Conservation (phyloP, 2,113 vertebrate species). For the Corythornis vintsioides region DNA sequence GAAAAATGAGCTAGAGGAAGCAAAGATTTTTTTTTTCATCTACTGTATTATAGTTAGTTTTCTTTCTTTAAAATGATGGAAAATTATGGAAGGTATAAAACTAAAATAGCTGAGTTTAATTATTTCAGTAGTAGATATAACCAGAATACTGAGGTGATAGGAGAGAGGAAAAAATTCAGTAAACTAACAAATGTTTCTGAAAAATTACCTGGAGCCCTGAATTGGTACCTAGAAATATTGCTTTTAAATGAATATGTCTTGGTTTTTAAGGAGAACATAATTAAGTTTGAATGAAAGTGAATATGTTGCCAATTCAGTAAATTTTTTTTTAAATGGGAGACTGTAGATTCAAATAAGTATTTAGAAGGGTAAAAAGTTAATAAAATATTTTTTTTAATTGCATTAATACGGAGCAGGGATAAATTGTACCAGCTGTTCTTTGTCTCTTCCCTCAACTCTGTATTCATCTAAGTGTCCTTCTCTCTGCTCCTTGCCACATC, state of each 20-base stretch:
- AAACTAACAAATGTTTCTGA: not conserved
- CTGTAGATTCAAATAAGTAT: not conserved
- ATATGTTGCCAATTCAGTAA: not conserved
- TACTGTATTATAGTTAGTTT: not conserved
- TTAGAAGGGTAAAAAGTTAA: not conserved
- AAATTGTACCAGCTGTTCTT: rapidly evolving
- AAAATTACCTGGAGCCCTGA: not conserved
- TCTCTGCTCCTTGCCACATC: rapidly evolving
- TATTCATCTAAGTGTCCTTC: not conserved
- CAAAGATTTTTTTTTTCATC: not conserved
- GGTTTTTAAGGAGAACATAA: not conserved
- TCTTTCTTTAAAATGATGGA: not conserved
- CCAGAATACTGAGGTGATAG: not conserved
- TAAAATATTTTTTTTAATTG: not conserved
- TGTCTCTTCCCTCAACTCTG: not conserved
- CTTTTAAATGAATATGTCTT: not conserved
- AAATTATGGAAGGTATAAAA: not conserved
- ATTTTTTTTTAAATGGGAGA: not conserved
- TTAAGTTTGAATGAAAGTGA: not conserved
- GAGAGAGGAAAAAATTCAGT: not conserved
- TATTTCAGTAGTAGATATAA: not conserved
- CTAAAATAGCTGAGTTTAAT: not conserved
- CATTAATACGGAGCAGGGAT: not conserved
- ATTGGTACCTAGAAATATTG: not conserved
- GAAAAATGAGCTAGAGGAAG: not conserved